These are phyloP conservation scores for Danionella cerebrum DNA, from an alignment of 2,113 vertebrate species.

Conservation along the genomic window DNA sequence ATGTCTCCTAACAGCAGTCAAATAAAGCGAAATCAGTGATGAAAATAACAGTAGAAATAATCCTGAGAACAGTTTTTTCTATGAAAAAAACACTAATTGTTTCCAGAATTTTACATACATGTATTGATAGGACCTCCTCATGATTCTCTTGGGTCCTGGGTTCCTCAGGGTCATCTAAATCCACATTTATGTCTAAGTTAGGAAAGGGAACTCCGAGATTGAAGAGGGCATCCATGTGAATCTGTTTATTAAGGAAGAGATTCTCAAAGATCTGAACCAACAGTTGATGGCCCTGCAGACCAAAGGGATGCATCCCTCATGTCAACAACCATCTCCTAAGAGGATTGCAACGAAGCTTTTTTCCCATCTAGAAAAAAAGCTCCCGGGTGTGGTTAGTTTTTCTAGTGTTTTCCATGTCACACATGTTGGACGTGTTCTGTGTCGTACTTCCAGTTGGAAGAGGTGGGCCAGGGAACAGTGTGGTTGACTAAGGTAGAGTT, in stretches of 20 bases:
- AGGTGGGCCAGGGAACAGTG: no score
- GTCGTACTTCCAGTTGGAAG: no score
- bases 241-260: neutral
- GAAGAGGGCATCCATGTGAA: neutral
- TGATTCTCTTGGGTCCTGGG: neutral
- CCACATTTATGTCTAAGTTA: neutral
- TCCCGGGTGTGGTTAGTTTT: no score
- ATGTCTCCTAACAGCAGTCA: neutral
- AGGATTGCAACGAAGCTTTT: neutral
- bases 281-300: neutral
- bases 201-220: neutral
- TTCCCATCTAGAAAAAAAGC: neutral
- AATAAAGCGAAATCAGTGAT: no score
- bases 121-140: neutral
- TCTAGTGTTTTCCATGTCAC: no score
- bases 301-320: neutral
- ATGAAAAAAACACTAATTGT: neutral
- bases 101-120: constrained; percentile 32
- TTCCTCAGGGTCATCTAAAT: constrained; percentile 11
- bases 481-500: no score
- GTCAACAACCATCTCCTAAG: neutral
- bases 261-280: neutral
- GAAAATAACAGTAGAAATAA: no score
- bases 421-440: no score
- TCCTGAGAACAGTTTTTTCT: neutral